phyloP scores from a whole-genome alignment of 2,113 vertebrate genomes.

The Progne subis region DNA sequence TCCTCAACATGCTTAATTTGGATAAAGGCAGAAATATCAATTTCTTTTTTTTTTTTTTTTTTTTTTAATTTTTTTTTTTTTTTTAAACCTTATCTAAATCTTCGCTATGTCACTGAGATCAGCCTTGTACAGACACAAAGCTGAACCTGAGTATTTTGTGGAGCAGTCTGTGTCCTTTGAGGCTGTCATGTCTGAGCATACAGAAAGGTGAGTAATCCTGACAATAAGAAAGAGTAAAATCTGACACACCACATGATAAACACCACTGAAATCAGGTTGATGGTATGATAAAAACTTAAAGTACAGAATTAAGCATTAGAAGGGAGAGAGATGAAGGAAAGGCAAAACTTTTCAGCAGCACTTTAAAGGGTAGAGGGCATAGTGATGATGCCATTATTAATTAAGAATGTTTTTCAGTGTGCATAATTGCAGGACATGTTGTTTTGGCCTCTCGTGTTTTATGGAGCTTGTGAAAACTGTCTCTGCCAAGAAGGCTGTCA shows the following conservation, averaged over 20 bases:
- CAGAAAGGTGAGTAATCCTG: neutral
- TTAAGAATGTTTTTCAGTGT: neutral
- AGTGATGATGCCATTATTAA: neutral
- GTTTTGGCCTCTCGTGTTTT: neutral
- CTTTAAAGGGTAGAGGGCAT: neutral
- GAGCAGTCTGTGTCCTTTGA: neutral
- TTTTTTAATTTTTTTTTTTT: neutral
- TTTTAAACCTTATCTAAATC: neutral
- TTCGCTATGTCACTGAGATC: neutral
- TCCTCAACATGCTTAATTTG: neutral
- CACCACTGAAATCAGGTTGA: neutral
- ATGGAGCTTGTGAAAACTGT: neutral
- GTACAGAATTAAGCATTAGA: neutral
- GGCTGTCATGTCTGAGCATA: neutral
- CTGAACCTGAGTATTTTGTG: neutral
- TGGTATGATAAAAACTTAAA: neutral
- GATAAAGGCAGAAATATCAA: neutral
- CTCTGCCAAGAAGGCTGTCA: conserved; percentile 13
- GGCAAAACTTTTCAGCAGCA: neutral
- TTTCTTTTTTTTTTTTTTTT: neutral
- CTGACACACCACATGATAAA: neutral
- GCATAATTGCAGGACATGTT: neutral
- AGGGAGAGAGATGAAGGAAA: neutral
- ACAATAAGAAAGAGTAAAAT: neutral
- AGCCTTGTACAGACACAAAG: neutral